phyloP scores from a whole-genome alignment of 35 echinoderm and acorn worm species.

The Patiria miniata region DNA sequence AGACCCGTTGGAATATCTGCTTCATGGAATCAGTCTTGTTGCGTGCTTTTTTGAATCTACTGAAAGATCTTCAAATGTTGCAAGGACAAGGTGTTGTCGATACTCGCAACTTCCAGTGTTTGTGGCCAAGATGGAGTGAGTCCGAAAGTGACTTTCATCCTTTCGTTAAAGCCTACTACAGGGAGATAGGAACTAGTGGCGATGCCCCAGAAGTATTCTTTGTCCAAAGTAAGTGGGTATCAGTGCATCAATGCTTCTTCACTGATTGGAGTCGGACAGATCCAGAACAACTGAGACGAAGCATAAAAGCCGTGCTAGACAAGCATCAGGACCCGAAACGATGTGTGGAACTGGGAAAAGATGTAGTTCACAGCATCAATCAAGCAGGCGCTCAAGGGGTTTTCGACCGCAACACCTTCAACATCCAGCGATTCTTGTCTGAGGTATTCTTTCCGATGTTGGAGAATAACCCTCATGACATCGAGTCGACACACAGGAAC shows the following conservation, averaged over 20 bases:
- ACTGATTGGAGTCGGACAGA: background rate
- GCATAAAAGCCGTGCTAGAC: constrained; percentile 1
- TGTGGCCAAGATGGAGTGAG: constrained; percentile 35
- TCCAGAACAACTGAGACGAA: background rate
- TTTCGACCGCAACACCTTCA: constrained; percentile 4
- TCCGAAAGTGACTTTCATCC: constrained; percentile 40
- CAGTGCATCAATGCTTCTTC: constrained; percentile 33
- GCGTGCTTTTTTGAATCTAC: constrained; percentile 45
- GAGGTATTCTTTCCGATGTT: constrained; percentile 26
- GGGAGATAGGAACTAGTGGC: background rate
- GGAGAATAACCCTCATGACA: background rate
- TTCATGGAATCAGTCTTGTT: constrained; percentile 49
- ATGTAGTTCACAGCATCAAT: background rate
- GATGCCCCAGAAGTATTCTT: constrained; percentile 6
- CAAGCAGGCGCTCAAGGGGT: background rate
- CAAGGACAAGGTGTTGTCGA: background rate
- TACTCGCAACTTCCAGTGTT: constrained; percentile 21
- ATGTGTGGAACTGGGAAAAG: constrained; percentile 6
- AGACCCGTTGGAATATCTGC: constrained; percentile 49
- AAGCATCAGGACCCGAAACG: background rate
- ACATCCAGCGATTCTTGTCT: background rate
- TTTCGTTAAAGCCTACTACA: constrained; percentile 47
- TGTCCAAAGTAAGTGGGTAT: constrained; percentile 17
- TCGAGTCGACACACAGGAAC: background rate
- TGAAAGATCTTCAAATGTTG: constrained; percentile 9